Evolutionary conservation across 35 echinoderm and acorn worm species (phyloP).

Genomic region (Hemicentrotus pulcherrimus): DNA sequence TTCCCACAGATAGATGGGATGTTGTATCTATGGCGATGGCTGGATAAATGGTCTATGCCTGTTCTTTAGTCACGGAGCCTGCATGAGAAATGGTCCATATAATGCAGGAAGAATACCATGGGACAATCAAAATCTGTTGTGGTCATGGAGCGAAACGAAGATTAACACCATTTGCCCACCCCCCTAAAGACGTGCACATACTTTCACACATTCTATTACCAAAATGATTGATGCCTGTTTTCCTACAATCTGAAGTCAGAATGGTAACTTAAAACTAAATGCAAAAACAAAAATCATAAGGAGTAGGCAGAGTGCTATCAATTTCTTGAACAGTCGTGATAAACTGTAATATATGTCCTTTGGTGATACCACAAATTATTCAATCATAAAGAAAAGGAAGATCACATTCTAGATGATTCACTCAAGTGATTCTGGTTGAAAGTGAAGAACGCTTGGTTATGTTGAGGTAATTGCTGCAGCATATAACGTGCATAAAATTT

Average conservation of each 20-base stretch:
- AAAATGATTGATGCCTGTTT: neutral
- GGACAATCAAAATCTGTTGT: neutral
- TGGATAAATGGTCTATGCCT: neutral
- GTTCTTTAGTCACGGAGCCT: neutral
- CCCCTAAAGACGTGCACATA: neutral
- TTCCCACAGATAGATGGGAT: neutral
- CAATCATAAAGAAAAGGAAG: neutral
- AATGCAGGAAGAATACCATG: neutral
- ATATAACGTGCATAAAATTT: too few relatives aligned
- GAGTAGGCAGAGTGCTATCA: neutral
- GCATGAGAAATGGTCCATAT: neutral
- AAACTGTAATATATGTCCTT: neutral
- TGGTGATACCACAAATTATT: neutral
- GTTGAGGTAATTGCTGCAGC: neutral
- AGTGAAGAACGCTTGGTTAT: neutral
- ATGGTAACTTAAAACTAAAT: neutral
- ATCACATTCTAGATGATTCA: neutral
- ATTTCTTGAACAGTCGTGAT: neutral
- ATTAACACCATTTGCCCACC: neutral
- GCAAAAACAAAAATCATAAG: neutral
- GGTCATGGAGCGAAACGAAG: neutral
- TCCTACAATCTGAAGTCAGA: neutral
- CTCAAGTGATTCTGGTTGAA: neutral
- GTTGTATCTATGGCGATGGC: neutral
- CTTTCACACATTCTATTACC: neutral